Percentiles rank a stretch among this genome's conserved stretches.
Evolutionary conservation across 2,113 vertebrate genomes (phyloP).

Genomic region (Heloderma charlesbogerti): DNA sequence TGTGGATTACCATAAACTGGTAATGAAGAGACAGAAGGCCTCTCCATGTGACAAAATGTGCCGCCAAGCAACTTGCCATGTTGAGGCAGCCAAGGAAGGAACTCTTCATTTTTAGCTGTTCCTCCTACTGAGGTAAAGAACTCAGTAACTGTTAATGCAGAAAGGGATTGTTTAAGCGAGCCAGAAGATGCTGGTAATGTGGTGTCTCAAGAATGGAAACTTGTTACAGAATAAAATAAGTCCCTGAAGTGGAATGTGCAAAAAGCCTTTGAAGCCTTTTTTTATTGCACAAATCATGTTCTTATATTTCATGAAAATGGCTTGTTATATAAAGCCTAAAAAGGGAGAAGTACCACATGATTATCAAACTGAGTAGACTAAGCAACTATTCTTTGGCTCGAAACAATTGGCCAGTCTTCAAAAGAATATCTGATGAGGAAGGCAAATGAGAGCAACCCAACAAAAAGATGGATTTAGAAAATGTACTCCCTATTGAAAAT

Average conservation of each 20-base stretch:
- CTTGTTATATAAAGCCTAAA: not conserved
- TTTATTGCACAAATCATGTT: not conserved
- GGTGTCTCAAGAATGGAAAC: not conserved
- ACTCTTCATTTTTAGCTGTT: not conserved
- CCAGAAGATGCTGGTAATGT: not conserved
- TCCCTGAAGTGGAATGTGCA: conserved; percentile 9
- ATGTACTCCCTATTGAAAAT: not conserved
- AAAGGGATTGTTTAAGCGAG: conserved; percentile 3
- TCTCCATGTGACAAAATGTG: not conserved
- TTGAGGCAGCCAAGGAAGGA: not conserved
- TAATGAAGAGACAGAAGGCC: not conserved
- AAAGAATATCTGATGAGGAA: not conserved
- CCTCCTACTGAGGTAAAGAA: not conserved
- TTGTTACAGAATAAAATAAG: not conserved
- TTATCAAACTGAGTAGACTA: not conserved
- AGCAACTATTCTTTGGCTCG: not conserved
- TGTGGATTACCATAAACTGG: not conserved
- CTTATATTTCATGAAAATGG: conserved; percentile 9
- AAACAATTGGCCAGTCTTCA: not conserved
- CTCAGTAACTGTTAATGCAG: not conserved
- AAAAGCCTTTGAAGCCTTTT: conserved; percentile 6
- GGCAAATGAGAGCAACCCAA: not conserved
- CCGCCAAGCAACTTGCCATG: too few species aligned
- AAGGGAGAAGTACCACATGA: not conserved
- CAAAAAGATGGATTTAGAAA: not conserved